Conservation (phyloP, 2,888 invertebrate species). For the Phengaris arion region DNA sequence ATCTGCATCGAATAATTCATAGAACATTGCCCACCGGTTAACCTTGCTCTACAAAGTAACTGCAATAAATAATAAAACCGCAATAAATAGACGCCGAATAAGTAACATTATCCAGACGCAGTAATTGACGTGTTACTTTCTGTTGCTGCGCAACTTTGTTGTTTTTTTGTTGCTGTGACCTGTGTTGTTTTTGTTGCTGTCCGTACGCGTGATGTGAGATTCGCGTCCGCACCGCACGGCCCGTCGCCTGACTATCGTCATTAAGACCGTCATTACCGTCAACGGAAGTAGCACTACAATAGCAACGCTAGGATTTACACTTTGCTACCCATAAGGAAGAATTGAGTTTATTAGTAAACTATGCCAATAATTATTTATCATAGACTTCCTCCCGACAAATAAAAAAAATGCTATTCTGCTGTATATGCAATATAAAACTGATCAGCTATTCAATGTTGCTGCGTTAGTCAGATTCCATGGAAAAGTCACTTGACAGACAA, state of each 20-base stretch:
- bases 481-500: too few relatives aligned
- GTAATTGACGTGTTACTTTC: neutral
- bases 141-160: neutral
- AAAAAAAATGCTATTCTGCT: too few relatives aligned
- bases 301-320: neutral
- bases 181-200: conserved; percentile 25
- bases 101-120: neutral
- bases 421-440: too few relatives aligned
- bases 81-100: neutral
- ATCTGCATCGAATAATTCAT: conserved; percentile 7
- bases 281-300: conserved; percentile 33
- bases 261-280: conserved; percentile 33
- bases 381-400: too few relatives aligned
- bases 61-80: neutral
- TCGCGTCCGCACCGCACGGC: conserved; percentile 30
- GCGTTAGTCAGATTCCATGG: too few relatives aligned
- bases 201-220: conserved; percentile 36
- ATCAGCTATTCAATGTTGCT: too few relatives aligned
- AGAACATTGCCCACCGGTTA: neutral
- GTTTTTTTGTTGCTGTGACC: too few relatives aligned
- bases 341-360: neutral
- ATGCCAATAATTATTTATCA: neutral
- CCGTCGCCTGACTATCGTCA: conserved; percentile 35
- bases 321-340: conserved; percentile 1
- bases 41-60: neutral